Conservation (phyloP, 2,888 invertebrate species). For the Dione juno region DNA sequence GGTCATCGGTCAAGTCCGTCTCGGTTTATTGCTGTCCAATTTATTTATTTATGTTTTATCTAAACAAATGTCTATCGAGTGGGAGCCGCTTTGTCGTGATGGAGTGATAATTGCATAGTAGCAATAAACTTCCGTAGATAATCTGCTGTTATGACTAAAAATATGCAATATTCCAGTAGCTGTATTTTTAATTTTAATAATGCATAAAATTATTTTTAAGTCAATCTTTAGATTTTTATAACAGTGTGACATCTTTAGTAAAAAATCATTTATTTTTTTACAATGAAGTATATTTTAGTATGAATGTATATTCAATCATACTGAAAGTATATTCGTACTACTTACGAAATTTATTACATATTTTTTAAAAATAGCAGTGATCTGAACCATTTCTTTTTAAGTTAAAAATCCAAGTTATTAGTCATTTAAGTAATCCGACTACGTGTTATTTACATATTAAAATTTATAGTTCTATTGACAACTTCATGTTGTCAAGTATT, state of each 20-base stretch:
- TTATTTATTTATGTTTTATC: slow-evolving; percentile 49
- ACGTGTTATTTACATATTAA: too few relatives aligned
- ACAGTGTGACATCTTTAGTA: not conserved
- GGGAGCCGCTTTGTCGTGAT: slow-evolving; percentile 43
- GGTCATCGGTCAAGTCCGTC: slow-evolving; percentile 49
- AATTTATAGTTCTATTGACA: too few relatives aligned
- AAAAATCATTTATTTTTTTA: not conserved
- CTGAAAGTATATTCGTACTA: too few relatives aligned
- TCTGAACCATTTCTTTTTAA: too few relatives aligned
- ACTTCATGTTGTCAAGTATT: too few relatives aligned
- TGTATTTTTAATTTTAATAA: not conserved
- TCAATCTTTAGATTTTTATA: not conserved
- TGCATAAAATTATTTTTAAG: not conserved
- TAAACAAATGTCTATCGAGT: slow-evolving; percentile 43
- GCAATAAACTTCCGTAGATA: not conserved
- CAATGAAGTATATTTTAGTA: too few relatives aligned
- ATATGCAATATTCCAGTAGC: not conserved
- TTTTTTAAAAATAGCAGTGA: too few relatives aligned
- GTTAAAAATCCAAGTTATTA: too few relatives aligned
- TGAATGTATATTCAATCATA: too few relatives aligned
- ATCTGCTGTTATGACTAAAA: not conserved
- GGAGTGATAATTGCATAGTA: slow-evolving; percentile 37
- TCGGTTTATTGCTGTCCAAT: slow-evolving; percentile 48
- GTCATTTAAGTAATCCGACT: too few relatives aligned
- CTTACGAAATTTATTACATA: too few relatives aligned